These are phyloP conservation scores for Papilio dardanus DNA, from an alignment of 1,140 invertebrate species.

Conservation along the genomic window DNA sequence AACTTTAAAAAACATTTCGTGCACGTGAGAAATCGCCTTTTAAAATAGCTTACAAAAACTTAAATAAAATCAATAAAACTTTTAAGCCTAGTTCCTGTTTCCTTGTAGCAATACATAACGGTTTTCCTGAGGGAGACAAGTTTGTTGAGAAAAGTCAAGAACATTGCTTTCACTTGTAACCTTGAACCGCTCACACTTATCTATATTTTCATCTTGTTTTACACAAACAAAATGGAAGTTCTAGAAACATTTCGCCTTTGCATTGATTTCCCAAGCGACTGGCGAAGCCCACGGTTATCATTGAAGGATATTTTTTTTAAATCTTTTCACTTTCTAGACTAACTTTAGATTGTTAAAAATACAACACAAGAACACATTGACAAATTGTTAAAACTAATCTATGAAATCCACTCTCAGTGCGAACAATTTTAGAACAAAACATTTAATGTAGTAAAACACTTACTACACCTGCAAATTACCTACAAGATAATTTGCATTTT, in stretches of 20 bases:
- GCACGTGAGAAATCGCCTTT: neutral
- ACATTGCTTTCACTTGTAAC: slow-evolving; percentile 17
- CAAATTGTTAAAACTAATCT: no score
- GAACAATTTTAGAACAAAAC: no score
- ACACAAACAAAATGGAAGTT: slow-evolving; percentile 6
- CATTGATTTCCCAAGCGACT: slow-evolving; percentile 18
- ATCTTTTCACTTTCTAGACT: neutral
- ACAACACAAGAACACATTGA: neutral
- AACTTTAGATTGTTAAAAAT: neutral
- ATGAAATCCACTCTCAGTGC: no score
- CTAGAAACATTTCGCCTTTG: slow-evolving; percentile 8
- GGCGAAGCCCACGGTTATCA: neutral
- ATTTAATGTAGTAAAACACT: no score
- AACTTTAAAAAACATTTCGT: no score
- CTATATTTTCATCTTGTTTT: slow-evolving; percentile 11
- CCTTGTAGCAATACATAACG: neutral
- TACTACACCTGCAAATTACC: no score
- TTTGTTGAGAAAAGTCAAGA: neutral
- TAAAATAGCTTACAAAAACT: neutral
- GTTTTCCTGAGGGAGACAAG: neutral
- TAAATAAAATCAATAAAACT: slow-evolving; percentile 20
- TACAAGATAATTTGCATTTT: no score
- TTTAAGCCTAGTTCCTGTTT: slow-evolving; percentile 10
- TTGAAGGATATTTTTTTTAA: neutral
- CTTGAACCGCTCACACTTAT: neutral